Percentiles rank a stretch among this genome's conserved stretches.
These are phyloP conservation scores for Sardinella longiceps DNA, from an alignment of 2,797 vertebrate genomes.

Conservation along the genomic window DNA sequence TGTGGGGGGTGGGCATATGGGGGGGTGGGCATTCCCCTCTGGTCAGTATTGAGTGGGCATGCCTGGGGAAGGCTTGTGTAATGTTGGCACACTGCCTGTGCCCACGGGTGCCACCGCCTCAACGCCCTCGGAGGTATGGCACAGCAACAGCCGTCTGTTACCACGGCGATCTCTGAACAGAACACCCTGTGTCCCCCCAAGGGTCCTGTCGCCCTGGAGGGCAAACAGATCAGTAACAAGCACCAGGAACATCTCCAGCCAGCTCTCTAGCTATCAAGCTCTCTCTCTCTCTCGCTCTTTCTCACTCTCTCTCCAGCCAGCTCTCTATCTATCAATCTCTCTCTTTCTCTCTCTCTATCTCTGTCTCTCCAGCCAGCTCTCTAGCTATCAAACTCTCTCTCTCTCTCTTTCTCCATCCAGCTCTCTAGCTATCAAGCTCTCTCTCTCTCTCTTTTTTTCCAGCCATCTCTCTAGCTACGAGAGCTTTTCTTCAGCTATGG, in stretches of 20 bases:
- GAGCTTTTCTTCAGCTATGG: conserved; percentile 18
- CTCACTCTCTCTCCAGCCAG: conserved; percentile 47
- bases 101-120: conserved; percentile 53
- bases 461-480: conserved; percentile 43
- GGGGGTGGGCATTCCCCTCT: conserved; percentile 11
- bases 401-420: conserved; percentile 56
- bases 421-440: conserved; percentile 44
- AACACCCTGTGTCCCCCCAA: conserved; percentile 44
- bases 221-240: conserved; percentile 73
- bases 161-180: conserved; percentile 54
- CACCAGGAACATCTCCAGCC: conserved; percentile 65
- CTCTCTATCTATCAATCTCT: conserved; percentile 41
- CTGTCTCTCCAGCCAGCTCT: conserved; percentile 43
- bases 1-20: neutral
- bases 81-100: conserved; percentile 49
- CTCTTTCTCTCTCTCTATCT: conserved; percentile 55
- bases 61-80: conserved; percentile 55
- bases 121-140: conserved; percentile 45
- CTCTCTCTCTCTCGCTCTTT: conserved; percentile 56
- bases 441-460: conserved; percentile 50
- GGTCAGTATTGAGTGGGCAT: conserved; percentile 39
- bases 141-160: conserved; percentile 66
- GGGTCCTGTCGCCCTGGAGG: conserved; percentile 64
- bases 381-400: conserved; percentile 45
- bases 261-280: conserved; percentile 52